These are phyloP conservation scores for Achroia grisella DNA, from an alignment of 1,140 invertebrate genomes.

Conservation along the genomic window DNA sequence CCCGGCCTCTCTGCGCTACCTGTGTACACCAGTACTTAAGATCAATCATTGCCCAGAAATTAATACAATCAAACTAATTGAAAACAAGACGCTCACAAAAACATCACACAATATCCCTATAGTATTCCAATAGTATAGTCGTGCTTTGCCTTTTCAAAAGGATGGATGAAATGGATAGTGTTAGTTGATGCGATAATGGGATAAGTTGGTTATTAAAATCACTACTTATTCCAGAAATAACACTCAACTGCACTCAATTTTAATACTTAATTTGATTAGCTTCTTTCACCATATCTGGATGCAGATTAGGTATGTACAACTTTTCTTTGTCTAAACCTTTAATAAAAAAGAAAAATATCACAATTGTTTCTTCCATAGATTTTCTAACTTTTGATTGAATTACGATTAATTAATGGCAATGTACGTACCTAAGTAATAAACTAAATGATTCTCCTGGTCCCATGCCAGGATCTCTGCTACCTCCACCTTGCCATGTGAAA, in stretches of 20 bases:
- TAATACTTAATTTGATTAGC: slow-evolving; percentile 69
- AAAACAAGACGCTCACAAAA: neutral
- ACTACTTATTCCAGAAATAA: slow-evolving; percentile 13
- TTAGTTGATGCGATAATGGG: neutral
- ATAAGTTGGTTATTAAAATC: slow-evolving; percentile 21
- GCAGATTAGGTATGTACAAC: slow-evolving; percentile 41
- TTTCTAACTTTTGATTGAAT: neutral
- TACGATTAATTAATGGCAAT: neutral
- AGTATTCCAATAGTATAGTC: neutral
- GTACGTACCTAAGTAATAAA: slow-evolving; percentile 84
- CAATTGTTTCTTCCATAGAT: neutral
- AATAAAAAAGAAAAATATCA: slow-evolving; percentile 28
- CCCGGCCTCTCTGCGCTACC: slow-evolving; percentile 86
- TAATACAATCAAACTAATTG: neutral
- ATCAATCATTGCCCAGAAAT: slow-evolving; percentile 1
- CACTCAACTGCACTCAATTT: slow-evolving; percentile 49
- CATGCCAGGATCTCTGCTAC: slow-evolving; percentile 87
- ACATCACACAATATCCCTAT: neutral
- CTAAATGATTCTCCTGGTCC: slow-evolving; percentile 87
- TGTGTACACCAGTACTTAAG: slow-evolving; percentile 24
- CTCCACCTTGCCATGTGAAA: slow-evolving; percentile 91
- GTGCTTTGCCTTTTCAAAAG: neutral
- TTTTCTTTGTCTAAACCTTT: slow-evolving; percentile 59
- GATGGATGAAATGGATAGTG: neutral
- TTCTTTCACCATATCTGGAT: slow-evolving; percentile 49